A percentile compares a stretch with the other conserved stretches of the same genome.
phyloP scores from a whole-genome alignment of 2,797 vertebrate genomes.

The Myiothlypis chrysogaster region DNA sequence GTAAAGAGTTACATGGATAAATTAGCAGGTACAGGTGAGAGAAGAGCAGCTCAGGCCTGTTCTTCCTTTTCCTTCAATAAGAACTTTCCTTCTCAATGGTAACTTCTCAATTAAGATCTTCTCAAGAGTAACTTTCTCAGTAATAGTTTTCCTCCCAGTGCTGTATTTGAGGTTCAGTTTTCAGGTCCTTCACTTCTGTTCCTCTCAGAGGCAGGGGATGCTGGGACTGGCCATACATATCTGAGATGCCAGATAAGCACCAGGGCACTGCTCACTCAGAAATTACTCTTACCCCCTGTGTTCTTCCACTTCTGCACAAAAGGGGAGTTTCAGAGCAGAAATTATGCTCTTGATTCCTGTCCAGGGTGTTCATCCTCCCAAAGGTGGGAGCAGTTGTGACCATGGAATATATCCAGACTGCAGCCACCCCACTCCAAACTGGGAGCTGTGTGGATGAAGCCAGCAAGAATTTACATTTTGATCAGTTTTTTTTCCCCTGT shows the following conservation, averaged over 20 bases:
- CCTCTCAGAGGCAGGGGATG: rapidly evolving
- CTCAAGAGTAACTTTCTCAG: neutral
- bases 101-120: neutral
- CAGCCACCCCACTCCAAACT: neutral
- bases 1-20: neutral
- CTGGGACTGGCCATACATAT: neutral
- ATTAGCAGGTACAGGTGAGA: neutral
- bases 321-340: neutral
- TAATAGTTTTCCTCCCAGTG: neutral
- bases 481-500: rapidly evolving
- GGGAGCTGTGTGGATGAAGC: neutral
- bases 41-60: neutral
- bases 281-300: neutral
- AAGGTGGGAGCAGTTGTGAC: neutral
- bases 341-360: neutral
- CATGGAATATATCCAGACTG: neutral
- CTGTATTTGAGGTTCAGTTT: neutral
- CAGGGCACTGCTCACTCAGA: neutral
- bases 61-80: neutral
- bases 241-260: neutral
- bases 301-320: neutral
- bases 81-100: neutral
- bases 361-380: neutral
- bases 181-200: neutral
- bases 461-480: neutral